phyloP scores from a whole-genome alignment of 1,140 invertebrate genomes.

The Copidosoma floridanum region DNA sequence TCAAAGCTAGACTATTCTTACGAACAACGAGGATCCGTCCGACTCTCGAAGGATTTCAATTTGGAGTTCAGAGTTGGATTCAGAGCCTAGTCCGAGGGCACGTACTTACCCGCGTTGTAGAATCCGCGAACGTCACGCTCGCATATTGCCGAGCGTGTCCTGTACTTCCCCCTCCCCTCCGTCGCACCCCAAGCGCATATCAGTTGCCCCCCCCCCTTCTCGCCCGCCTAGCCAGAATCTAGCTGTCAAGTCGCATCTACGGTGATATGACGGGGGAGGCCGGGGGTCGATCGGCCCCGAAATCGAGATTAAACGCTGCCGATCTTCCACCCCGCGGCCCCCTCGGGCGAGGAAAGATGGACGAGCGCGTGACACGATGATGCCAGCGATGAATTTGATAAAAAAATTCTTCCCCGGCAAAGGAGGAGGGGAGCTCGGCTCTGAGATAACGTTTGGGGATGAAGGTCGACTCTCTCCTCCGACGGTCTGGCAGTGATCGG shows the following conservation, averaged over 20 bases:
- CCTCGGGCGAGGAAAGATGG: not conserved
- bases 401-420: constrained; percentile 2
- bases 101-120: no score
- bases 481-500: not conserved
- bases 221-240: no score
- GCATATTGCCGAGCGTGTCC: constrained; percentile 10
- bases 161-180: no score
- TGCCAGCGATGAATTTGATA: constrained; percentile 8
- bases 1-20: no score
- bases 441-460: constrained; percentile 16
- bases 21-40: no score
- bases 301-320: constrained; percentile 20
- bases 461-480: not conserved
- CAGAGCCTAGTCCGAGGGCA: no score
- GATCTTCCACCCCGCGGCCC: not conserved
- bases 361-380: not conserved
- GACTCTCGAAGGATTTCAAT: no score
- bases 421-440: not conserved
- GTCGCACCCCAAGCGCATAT: no score
- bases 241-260: constrained; percentile 13
- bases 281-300: constrained; percentile 11
- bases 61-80: no score
- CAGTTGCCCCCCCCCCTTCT: no score
- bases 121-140: constrained; percentile 11
- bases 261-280: not conserved